These are phyloP conservation scores for Drosophila picticornis DNA, from an alignment of 2,888 invertebrate genomes.

Conservation along the genomic window DNA sequence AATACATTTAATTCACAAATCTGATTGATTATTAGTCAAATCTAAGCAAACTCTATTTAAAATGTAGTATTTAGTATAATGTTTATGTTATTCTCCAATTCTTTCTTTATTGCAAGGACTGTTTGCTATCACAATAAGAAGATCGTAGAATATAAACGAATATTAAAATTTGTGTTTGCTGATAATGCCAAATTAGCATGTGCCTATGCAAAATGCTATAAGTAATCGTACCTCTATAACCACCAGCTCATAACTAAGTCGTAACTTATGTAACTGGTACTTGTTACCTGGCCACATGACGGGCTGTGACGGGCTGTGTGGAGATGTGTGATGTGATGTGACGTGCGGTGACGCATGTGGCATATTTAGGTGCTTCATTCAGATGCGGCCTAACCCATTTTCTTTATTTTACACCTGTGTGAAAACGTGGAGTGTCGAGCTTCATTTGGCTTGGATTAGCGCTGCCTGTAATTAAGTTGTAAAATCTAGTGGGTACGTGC, in stretches of 20 bases:
- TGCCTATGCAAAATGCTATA: neutral
- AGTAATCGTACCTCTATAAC: slow-evolving; percentile 3
- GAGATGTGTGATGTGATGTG: slow-evolving; percentile 2
- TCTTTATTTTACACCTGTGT: slow-evolving; percentile 39
- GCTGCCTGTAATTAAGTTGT: slow-evolving; percentile 73
- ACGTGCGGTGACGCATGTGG: slow-evolving; percentile 30
- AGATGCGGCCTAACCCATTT: slow-evolving; percentile 56
- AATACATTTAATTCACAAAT: neutral
- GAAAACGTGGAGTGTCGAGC: slow-evolving; percentile 51
- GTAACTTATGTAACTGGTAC: slow-evolving; percentile 23
- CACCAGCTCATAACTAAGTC: slow-evolving; percentile 13
- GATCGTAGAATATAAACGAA: neutral
- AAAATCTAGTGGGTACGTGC: slow-evolving; percentile 66
- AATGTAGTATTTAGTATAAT: neutral
- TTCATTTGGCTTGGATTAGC: slow-evolving; percentile 71
- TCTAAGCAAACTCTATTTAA: neutral
- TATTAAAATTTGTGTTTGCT: neutral
- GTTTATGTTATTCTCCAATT: neutral
- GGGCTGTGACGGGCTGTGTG: slow-evolving; percentile 9
- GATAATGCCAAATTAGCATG: neutral
- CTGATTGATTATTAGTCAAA: neutral
- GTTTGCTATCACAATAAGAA: neutral
- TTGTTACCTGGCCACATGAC: slow-evolving; percentile 22
- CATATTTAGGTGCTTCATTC: slow-evolving; percentile 37
- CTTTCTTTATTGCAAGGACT: neutral